Evolutionary conservation across 2,797 vertebrate species (phyloP), one percentile per base, ranked within the genome.

Genomic region (Spatula clypeata): DNA sequence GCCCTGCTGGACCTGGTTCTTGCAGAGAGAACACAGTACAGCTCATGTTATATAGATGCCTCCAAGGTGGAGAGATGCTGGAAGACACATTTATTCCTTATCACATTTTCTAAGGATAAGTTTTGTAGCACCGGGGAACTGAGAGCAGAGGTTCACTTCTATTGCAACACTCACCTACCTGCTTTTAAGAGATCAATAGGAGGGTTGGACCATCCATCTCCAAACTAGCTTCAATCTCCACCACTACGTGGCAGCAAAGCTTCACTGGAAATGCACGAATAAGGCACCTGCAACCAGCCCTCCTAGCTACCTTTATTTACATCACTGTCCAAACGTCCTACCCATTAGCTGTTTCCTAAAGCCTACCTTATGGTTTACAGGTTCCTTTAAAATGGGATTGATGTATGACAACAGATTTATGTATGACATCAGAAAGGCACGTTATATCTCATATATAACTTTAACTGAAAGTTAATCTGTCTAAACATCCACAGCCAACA

Each of bases 161-260:
- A 32, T 45, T 45, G 6, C 34, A 62, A 7, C 42, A 80, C 54
- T 65, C 73, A 49, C 55, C 32, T 79, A 60, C 64, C 42, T 44
- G 42, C 42, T 44, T 24, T 34, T 61, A 40, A 73, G 51, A 58
- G 45, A 36, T 44, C 2, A 4, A 31, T 3, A 27, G 31, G n/a
- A 90, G 21, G 34, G 19, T 7, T 79, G 70, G 93, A 72, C 82
- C 66, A 81, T 17, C 24, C 53, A 27, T 13, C 0, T 1, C 29
- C 77, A 53, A 79, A 93, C 60, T 49, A 70, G 53, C 66, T 13
- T 73, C 82, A 9, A 15, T 42, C 69, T 51, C 70, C 58, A 90
- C 93, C 94, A 96, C 94, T 94, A 88, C 8, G 96, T 91, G 96
- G 96, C 96, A 97, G 96, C 87, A 97, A 83, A 94, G 65, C 66